Percentiles rank a stretch among this genome's conserved stretches.
Evolutionary conservation across 2,113 vertebrate species (phyloP).

Genomic region (Brachyhypopomus occidentalis): DNA sequence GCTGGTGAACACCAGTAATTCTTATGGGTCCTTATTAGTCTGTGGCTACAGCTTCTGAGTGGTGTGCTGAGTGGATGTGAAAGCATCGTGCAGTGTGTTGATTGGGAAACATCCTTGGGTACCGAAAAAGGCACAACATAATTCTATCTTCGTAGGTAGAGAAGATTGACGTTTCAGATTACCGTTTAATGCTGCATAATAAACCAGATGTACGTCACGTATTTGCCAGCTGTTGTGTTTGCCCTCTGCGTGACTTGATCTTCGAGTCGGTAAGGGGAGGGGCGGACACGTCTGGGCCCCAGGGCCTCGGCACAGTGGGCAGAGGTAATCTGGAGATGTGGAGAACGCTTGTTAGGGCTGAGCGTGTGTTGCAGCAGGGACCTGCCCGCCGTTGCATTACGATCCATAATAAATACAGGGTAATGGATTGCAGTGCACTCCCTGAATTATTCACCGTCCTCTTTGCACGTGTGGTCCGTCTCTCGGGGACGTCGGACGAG

Average conservation of each 20-base stretch:
- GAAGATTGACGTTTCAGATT: too few relatives aligned
- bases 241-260: background rate
- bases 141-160: too few relatives aligned
- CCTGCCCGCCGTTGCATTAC: slow-evolving; percentile 40
- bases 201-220: background rate
- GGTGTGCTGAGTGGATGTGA: too few relatives aligned
- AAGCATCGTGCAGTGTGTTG: too few relatives aligned
- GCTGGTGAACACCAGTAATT: background rate
- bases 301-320: background rate
- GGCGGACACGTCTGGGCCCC: slow-evolving; percentile 4
- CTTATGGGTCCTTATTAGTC: background rate
- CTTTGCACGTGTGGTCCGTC: slow-evolving; percentile 62
- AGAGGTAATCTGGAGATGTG: background rate
- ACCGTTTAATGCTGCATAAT: background rate
- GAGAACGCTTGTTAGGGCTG: background rate
- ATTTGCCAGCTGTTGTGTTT: slow-evolving; percentile 5
- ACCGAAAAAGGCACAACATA: too few relatives aligned
- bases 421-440: slow-evolving; percentile 72
- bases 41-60: background rate
- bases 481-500: slow-evolving; percentile 31
- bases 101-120: too few relatives aligned
- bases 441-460: slow-evolving; percentile 75
- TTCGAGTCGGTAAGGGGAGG: background rate
- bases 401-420: slow-evolving; percentile 74
- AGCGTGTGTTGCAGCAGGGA: slow-evolving; percentile 12